Conservation (phyloP, 2,797 vertebrate genomes). For the Sebastolobus alascanus region DNA sequence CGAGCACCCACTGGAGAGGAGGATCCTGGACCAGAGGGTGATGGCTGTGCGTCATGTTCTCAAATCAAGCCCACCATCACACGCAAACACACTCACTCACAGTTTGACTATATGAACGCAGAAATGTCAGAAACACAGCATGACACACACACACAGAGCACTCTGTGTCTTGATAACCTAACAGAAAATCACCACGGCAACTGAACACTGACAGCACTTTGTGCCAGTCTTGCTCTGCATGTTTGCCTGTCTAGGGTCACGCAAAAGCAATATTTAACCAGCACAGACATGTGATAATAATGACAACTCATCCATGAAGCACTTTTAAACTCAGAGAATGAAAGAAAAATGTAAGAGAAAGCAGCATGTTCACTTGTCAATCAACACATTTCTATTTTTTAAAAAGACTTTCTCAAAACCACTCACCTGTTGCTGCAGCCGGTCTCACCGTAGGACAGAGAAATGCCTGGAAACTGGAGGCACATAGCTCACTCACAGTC, state of each 20-base stretch:
- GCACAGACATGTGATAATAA: background rate
- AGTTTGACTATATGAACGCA: slow-evolving; percentile 41
- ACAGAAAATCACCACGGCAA: slow-evolving; percentile 84
- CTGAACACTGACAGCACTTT: slow-evolving; percentile 73
- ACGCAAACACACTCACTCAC: slow-evolving; percentile 29
- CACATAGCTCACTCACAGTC: slow-evolving; percentile 92
- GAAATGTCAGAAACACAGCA: slow-evolving; percentile 65
- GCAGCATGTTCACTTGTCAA: background rate
- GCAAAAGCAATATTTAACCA: background rate
- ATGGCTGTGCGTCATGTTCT: slow-evolving; percentile 70
- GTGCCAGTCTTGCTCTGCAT: slow-evolving; percentile 32
- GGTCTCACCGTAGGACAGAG: slow-evolving; percentile 86
- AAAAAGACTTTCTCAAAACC: background rate
- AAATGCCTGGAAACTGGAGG: slow-evolving; percentile 93
- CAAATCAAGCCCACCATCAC: slow-evolving; percentile 62
- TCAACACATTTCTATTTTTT: background rate
- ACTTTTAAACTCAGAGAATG: background rate
- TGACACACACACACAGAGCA: slow-evolving; percentile 39
- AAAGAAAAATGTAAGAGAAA: background rate
- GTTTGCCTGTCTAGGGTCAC: slow-evolving; percentile 5
- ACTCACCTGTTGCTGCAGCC: slow-evolving; percentile 84
- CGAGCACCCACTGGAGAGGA: slow-evolving; percentile 70
- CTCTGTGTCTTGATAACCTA: slow-evolving; percentile 59
- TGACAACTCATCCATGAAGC: background rate
- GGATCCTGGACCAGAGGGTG: slow-evolving; percentile 62